phyloP scores from a whole-genome alignment of 1,140 invertebrate genomes.

The Whitmania pigra region DNA sequence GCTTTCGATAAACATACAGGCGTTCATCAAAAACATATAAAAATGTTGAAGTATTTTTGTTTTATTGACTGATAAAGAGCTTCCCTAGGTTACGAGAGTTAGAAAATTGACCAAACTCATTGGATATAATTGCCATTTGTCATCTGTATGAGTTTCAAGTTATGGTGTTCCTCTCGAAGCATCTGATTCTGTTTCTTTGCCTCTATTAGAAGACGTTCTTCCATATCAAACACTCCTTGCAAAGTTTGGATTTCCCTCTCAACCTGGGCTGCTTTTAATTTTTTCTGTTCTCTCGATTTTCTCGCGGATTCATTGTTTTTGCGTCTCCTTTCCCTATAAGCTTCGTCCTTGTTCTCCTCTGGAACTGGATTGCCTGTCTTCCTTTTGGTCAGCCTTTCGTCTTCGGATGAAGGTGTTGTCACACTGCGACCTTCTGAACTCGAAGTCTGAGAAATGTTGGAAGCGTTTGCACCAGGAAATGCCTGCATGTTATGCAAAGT shows the following conservation, averaged over 20 bases:
- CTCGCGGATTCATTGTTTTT: slow-evolving; percentile 45
- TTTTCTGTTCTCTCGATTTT: slow-evolving; percentile 38
- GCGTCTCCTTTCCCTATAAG: slow-evolving; percentile 42
- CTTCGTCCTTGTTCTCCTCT: slow-evolving; percentile 37
- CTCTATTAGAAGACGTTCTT: background rate
- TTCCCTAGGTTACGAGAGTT: too few species aligned
- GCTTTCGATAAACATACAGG: too few species aligned
- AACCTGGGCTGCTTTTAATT: slow-evolving; percentile 31
- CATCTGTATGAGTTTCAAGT: too few species aligned
- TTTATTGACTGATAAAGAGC: too few species aligned
- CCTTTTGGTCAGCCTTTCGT: slow-evolving; percentile 1
- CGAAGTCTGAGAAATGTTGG: too few species aligned
- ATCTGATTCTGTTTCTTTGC: background rate
- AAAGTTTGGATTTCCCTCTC: background rate
- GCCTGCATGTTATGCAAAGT: too few species aligned
- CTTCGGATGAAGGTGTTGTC: background rate
- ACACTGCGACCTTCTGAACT: background rate
- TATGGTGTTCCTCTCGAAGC: too few species aligned
- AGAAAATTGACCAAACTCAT: too few species aligned
- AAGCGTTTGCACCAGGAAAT: too few species aligned
- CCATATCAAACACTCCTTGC: background rate
- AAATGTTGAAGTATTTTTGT: too few species aligned
- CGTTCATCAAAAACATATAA: too few species aligned
- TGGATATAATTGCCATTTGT: too few species aligned
- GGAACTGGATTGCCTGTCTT: slow-evolving; percentile 47